Evolutionary conservation across 35 echinoderm and acorn worm genomes (phyloP).

Genomic region (Patiria miniata): DNA sequence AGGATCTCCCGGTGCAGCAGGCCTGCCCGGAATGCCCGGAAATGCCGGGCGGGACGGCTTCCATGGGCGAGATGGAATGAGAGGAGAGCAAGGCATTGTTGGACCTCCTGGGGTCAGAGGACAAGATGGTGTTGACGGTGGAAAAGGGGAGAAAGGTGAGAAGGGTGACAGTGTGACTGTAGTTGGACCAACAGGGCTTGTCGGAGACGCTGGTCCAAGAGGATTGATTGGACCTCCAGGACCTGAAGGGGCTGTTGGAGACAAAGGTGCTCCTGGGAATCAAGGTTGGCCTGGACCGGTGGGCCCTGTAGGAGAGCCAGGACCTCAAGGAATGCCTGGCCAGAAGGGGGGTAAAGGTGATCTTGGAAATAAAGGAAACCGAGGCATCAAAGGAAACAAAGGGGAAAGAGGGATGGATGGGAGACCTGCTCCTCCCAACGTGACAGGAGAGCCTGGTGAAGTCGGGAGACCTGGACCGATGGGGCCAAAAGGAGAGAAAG

Average conservation of each 20-base stretch:
- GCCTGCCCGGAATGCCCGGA: neutral
- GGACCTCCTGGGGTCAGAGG: constrained; percentile 5
- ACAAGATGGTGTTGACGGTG: neutral
- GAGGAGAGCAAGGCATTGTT: neutral
- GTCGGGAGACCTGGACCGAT: neutral
- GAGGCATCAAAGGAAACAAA: neutral
- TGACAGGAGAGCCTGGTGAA: neutral
- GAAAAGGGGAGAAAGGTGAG: neutral
- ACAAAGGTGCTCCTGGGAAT: neutral
- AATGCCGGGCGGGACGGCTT: neutral
- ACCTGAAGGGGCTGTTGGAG: neutral
- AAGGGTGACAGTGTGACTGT: neutral
- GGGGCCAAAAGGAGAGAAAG: neutral
- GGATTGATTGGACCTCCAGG: constrained; percentile 8
- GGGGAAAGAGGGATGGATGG: neutral
- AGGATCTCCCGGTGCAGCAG: neutral
- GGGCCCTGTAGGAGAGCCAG: neutral
- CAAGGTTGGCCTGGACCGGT: neutral
- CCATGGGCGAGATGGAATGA: neutral
- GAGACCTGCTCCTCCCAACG: neutral
- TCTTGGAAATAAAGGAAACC: constrained; percentile 13
- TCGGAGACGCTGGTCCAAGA: neutral
- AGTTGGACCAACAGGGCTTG: neutral
- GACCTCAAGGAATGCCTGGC: neutral
- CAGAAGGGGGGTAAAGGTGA: constrained; percentile 9